Base-by-base conservation (phyloP, 1,140 invertebrate genomes). In the Bombus pascuorum region DNA sequence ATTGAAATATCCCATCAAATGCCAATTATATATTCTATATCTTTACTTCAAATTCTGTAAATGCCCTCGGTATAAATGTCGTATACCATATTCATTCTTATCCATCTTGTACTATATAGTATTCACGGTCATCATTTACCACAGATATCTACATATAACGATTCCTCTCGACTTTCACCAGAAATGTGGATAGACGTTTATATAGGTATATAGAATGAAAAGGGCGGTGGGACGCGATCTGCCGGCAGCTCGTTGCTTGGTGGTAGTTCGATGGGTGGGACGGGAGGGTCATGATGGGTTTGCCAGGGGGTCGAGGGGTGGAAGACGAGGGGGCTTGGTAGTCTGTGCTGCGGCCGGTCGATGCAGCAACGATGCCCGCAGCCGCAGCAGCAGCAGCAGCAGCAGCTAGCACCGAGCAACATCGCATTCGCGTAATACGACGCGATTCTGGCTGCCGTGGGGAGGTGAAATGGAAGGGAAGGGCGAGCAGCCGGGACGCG, bases 331-430 rank as follows among this genome's bases (percentile, higher is more conserved):
- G 81, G 77, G 83, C 42, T n/a, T 85, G 83, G 76, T 57, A 82
- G 75, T 85, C 72, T 87, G 75, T 78, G 78, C 86, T 88, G 88
- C 87, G 85, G 86, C 87, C 90, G 92, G 91, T 93, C 92, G 92
- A 93, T 93, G 92, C 92, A 93, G 92, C 92, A 89, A 92, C 91
- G 90, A 91, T 91, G 86, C 88, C 91, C 91, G 90, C 88, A 91
- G 90, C 89, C 90, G 91, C 91, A 91, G 85, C 88, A 91, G 80
- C 88, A 89, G 90, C 84, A 83, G 75, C 84, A 89, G 82, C 86
- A 87, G 86, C 90, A 85, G 77, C 86, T 86, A 90, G 83, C 83
- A 76, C 83, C 80, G 78, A 93, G 91, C 85, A 92, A 91, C 89
- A 92, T 89, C 86, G 90, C 91, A 90, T 85, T 92, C 89, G 89